phyloP scores from a whole-genome alignment of 2,797 vertebrate species.

The Gallinago solitaria region DNA sequence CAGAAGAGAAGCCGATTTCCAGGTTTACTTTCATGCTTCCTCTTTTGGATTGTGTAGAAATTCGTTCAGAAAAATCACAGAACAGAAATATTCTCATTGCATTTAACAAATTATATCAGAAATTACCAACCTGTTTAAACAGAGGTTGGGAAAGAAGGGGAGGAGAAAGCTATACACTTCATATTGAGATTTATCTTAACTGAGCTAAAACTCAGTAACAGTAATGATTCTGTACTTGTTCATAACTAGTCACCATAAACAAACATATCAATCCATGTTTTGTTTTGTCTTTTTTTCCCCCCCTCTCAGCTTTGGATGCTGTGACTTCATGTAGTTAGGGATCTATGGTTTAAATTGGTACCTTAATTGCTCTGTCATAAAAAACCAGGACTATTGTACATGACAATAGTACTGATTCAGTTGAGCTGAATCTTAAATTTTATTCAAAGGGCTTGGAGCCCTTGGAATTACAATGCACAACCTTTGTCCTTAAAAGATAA shows the following conservation, averaged over 20 bases:
- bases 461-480: background rate
- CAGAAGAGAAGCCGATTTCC: background rate
- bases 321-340: background rate
- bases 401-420: background rate
- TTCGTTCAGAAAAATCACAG: background rate
- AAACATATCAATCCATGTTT: background rate
- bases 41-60: background rate
- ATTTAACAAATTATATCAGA: background rate
- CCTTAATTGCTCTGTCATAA: background rate
- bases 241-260: background rate
- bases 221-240: background rate
- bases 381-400: background rate
- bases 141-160: background rate
- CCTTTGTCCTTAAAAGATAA: background rate
- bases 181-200: background rate
- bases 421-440: background rate
- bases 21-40: background rate
- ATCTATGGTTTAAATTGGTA: background rate
- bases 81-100: background rate
- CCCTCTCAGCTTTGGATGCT: background rate
- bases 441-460: background rate
- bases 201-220: background rate
- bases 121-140: background rate
- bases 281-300: background rate
- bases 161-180: background rate